Evolutionary conservation across 2,797 vertebrate genomes (phyloP).

Genomic region (Cyprinodon diabolis): DNA sequence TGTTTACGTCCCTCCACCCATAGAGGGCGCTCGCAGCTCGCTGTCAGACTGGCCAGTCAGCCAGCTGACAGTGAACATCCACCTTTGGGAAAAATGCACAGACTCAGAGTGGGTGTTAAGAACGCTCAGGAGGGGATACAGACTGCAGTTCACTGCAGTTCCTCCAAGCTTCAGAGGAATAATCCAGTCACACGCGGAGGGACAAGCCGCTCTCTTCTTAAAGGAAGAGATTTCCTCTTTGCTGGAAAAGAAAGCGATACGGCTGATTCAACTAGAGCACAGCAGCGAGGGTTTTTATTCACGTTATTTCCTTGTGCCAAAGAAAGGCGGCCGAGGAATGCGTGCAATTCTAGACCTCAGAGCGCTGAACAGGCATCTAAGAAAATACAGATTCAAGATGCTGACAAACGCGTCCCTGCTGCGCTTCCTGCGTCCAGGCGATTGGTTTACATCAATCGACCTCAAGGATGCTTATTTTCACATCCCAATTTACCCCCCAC

Average conservation of each 20-base stretch:
- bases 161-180: background rate
- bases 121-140: background rate
- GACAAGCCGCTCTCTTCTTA: background rate
- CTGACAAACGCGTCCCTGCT: background rate
- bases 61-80: no score
- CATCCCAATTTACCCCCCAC: no score
- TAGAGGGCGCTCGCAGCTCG: no score
- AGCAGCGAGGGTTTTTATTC: background rate
- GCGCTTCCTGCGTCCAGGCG: background rate
- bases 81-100: no score
- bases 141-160: background rate
- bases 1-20: no score
- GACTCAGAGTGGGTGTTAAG: no score
- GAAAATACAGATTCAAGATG: background rate
- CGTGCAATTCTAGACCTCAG: background rate
- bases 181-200: background rate
- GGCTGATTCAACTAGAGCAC: background rate
- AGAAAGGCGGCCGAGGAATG: background rate
- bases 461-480: no score
- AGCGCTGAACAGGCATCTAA: no score
- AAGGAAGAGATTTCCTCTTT: background rate
- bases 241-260: background rate
- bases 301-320: background rate
- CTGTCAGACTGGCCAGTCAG: no score
- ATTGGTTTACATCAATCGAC: no score